Conservation (phyloP, 2,888 invertebrate species). For the Phasia obesa region DNA sequence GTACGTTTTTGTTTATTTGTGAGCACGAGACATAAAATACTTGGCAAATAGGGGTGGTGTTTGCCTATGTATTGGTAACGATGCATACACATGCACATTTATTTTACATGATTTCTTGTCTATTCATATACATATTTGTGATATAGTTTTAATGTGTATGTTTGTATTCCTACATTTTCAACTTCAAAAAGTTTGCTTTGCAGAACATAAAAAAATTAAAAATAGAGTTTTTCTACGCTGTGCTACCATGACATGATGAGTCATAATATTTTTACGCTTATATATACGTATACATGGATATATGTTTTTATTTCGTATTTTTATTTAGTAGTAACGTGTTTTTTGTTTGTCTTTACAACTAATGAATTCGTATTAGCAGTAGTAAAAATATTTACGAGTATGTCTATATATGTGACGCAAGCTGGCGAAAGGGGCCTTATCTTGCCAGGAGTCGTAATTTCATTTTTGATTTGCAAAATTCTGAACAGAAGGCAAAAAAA, state of each 20-base stretch:
- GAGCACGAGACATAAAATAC: conserved; percentile 22
- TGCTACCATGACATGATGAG: conserved; percentile 33
- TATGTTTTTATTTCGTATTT: background rate
- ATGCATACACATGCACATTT: background rate
- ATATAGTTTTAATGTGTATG: background rate
- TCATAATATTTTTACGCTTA: conserved; percentile 36
- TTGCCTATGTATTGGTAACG: conserved; percentile 26
- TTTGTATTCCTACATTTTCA: conserved; percentile 23
- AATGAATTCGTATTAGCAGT: conserved; percentile 4
- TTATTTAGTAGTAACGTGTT: background rate
- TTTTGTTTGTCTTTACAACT: background rate
- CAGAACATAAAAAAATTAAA: conserved; percentile 14
- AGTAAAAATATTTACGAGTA: conserved; percentile 32
- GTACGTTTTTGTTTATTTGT: conserved; percentile 29
- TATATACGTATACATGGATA: too few relatives aligned
- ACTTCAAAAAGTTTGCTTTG: conserved; percentile 40
- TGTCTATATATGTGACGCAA: background rate
- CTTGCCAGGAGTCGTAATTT: too few relatives aligned
- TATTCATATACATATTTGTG: background rate
- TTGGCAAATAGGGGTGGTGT: conserved; percentile 42
- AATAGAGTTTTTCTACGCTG: conserved; percentile 29
- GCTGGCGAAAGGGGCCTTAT: too few relatives aligned
- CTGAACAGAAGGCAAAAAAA: too few relatives aligned
- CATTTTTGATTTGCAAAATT: too few relatives aligned
- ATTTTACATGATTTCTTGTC: conserved; percentile 1